phyloP scores from a whole-genome alignment of 64 coral and sea anemone genomes.

The Platygyra sinensis region DNA sequence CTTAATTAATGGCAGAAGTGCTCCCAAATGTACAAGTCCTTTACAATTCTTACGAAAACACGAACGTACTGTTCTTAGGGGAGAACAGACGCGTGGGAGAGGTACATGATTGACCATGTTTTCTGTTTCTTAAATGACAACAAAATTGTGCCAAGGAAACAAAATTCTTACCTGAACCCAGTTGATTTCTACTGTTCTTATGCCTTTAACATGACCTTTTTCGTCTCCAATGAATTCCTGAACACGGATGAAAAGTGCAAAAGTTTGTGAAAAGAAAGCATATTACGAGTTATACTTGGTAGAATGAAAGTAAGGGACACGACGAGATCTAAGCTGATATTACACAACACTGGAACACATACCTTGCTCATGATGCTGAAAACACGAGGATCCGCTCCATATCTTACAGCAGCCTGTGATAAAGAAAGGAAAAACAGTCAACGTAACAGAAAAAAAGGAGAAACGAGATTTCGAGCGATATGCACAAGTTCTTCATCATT shows the following conservation, averaged over 20 bases:
- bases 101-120: too few species aligned
- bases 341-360: neutral
- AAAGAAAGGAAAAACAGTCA: neutral
- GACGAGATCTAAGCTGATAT: neutral
- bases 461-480: too few species aligned
- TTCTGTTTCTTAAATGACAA: neutral
- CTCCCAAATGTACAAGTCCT: too few species aligned
- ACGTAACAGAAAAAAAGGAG: too few species aligned
- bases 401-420: conserved; percentile 84
- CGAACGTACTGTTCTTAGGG: too few species aligned
- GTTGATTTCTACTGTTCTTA: conserved; percentile 85
- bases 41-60: too few species aligned
- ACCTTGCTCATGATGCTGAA: conserved; percentile 99
- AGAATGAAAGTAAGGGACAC: neutral
- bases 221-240: conserved; percentile 94
- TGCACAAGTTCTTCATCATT: too few species aligned
- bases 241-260: neutral
- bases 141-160: neutral
- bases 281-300: neutral
- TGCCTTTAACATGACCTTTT: conserved; percentile 85
- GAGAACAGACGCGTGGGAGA: too few species aligned
- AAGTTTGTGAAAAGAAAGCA: neutral
- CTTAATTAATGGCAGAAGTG: too few species aligned
- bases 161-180: conserved; percentile 85
- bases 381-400: conserved; percentile 83